These are phyloP conservation scores for Eudyptes chrysolophus DNA, from an alignment of 2,113 vertebrate species.

Conservation along the genomic window DNA sequence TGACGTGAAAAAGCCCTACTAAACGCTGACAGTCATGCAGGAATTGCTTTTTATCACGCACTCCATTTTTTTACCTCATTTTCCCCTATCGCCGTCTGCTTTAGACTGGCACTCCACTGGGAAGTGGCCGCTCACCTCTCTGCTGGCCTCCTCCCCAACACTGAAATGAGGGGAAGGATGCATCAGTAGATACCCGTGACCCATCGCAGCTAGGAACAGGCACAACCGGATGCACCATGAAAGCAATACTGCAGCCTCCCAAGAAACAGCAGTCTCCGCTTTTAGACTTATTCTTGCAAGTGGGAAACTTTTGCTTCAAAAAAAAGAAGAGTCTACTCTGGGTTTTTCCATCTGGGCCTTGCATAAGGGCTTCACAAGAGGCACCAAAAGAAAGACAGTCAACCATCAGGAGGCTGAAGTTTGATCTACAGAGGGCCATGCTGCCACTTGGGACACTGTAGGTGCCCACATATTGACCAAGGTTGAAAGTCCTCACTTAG, in stretches of 20 bases:
- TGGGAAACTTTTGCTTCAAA: not conserved
- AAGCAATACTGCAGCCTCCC: not conserved
- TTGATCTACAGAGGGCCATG: not conserved
- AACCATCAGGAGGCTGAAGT: not conserved
- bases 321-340: not conserved
- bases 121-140: not conserved
- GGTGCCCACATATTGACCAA: not conserved
- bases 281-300: not conserved
- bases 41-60: not conserved
- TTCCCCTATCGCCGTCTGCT: not conserved
- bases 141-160: not conserved
- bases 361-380: not conserved
- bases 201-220: not conserved
- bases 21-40: not conserved
- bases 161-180: not conserved
- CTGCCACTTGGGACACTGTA: not conserved
- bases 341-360: not conserved
- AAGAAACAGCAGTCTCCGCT: not conserved
- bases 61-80: not conserved
- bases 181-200: not conserved
- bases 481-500: not conserved
- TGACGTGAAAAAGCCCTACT: not conserved
- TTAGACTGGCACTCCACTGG: not conserved
- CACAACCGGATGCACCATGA: not conserved
- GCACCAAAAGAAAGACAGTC: not conserved